These are phyloP conservation scores for Holacanthella duospinosa DNA, from an alignment of 2,888 invertebrate species.

Conservation along the genomic window DNA sequence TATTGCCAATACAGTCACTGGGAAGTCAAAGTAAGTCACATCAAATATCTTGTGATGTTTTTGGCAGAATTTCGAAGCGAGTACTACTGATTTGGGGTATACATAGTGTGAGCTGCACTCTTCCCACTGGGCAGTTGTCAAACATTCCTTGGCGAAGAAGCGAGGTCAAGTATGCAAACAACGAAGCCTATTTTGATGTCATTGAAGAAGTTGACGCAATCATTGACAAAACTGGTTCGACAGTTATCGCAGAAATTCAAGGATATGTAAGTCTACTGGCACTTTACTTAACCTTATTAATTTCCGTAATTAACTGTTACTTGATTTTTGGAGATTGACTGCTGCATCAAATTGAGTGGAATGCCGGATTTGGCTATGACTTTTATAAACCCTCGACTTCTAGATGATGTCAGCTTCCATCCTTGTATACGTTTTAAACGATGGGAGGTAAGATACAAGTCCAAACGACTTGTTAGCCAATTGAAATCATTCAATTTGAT, in stretches of 20 bases:
- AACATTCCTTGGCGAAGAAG: conserved; percentile 97
- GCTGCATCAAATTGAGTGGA: conserved; percentile 93
- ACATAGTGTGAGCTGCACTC: conserved; percentile 68
- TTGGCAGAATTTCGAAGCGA: neutral
- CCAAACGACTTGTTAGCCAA: too few relatives aligned
- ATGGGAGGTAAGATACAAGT: conserved; percentile 91
- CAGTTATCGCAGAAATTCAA: conserved; percentile 98
- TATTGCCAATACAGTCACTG: conserved; percentile 95
- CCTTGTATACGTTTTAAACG: conserved; percentile 96
- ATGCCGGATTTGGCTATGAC: conserved; percentile 98
- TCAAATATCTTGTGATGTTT: too few relatives aligned
- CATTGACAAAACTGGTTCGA: conserved; percentile 92
- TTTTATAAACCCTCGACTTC: conserved; percentile 90
- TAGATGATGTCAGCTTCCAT: conserved; percentile 99
- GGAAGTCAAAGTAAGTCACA: conserved; percentile 88
- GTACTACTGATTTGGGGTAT: neutral
- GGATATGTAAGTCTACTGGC: conserved; percentile 78
- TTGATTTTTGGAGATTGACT: conserved; percentile 88
- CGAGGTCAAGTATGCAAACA: conserved; percentile 70
- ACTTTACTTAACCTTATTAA: too few relatives aligned
- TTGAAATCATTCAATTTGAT: too few relatives aligned
- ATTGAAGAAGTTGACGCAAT: conserved; percentile 99
- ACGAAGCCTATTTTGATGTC: conserved; percentile 99
- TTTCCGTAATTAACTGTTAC: conserved; percentile 18
- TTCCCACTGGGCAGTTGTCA: conserved; percentile 94